Conservation (phyloP, 2,113 vertebrate species). For the Amphilophus citrinellus region DNA sequence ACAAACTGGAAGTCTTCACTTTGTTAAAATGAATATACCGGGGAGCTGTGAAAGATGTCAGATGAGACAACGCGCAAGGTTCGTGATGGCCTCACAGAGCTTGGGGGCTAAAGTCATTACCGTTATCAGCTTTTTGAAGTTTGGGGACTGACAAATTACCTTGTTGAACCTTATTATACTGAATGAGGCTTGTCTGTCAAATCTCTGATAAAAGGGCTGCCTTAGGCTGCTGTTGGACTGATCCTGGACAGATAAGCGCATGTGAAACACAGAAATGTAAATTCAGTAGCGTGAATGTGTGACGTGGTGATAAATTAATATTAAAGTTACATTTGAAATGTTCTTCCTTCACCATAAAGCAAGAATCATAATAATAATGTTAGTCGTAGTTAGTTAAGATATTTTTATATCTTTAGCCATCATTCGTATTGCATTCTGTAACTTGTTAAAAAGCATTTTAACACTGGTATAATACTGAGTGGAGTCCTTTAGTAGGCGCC, state of each 20-base stretch:
- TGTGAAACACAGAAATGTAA: constrained; percentile 38
- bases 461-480: neutral
- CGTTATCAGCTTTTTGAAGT: constrained; percentile 69
- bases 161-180: constrained; percentile 69
- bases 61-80: constrained; percentile 61
- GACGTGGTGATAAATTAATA: constrained; percentile 6
- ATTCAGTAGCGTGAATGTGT: neutral
- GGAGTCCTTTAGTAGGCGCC: neutral
- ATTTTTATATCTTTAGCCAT: neutral
- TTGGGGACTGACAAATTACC: constrained; percentile 76
- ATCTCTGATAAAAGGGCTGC: constrained; percentile 60
- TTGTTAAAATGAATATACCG: constrained; percentile 23
- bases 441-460: neutral
- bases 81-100: constrained; percentile 51
- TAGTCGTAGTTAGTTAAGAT: neutral
- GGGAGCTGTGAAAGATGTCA: constrained; percentile 11
- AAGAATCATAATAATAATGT: neutral
- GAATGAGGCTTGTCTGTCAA: constrained; percentile 73
- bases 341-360: neutral
- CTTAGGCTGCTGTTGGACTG: constrained; percentile 47
- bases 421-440: neutral
- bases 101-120: constrained; percentile 71
- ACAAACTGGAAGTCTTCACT: neutral
- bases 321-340: neutral
- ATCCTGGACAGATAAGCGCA: constrained; percentile 29